A percentile compares a stretch with the other conserved stretches of the same genome.
Conservation (phyloP, 2,888 invertebrate genomes). For the Bombylius discolor region DNA sequence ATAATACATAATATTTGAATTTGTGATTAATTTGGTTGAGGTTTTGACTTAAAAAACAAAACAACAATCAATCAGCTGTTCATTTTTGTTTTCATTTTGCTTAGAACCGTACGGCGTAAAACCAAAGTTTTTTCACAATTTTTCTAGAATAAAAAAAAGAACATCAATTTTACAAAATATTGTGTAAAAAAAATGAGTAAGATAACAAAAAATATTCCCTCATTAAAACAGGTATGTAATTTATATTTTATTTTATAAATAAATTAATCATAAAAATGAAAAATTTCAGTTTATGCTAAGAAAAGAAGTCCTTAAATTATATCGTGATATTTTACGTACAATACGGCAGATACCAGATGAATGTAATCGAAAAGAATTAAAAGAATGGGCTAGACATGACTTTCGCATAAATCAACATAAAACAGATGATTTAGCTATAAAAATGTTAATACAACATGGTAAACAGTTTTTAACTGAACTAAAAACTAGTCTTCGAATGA, state of each 20-base stretch:
- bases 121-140: no score
- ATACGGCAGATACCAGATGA: slow-evolving; percentile 53
- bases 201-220: slow-evolving; percentile 40
- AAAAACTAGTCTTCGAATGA: slow-evolving; percentile 47
- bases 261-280: slow-evolving; percentile 1
- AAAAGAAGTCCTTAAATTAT: slow-evolving; percentile 63
- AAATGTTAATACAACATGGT: slow-evolving; percentile 56
- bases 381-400: slow-evolving; percentile 59
- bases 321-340: slow-evolving; percentile 57
- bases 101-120: no score
- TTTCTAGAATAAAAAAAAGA: no score
- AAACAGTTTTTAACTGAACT: slow-evolving; percentile 56
- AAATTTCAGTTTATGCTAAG: slow-evolving; percentile 61
- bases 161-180: background rate
- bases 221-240: slow-evolving; percentile 48
- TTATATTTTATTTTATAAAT: background rate
- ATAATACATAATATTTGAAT: no score
- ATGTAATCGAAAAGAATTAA: slow-evolving; percentile 48
- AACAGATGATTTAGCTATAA: slow-evolving; percentile 59
- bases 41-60: no score
- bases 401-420: slow-evolving; percentile 58
- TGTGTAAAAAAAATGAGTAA: slow-evolving; percentile 24
- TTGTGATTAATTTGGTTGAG: no score
- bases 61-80: no score
- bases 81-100: no score